Conservation (phyloP, 2,797 vertebrate genomes). For the Selene dorsalis region DNA sequence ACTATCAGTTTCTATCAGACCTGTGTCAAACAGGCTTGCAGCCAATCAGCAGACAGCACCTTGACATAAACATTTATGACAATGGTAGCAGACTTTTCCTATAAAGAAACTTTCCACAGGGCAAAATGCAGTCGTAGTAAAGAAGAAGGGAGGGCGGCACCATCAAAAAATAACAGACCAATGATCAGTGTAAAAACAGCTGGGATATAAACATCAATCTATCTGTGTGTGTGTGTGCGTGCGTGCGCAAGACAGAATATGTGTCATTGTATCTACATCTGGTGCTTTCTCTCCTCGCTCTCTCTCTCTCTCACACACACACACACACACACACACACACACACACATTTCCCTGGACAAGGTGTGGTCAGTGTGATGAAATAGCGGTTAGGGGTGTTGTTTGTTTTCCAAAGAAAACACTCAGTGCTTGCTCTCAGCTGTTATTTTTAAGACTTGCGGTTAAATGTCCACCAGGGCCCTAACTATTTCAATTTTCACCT, state of each 20-base stretch:
- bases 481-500: constrained; percentile 76
- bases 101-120: constrained; percentile 6
- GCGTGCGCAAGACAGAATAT: neutral
- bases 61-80: neutral
- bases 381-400: constrained; percentile 63
- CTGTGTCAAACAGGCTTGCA: neutral
- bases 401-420: constrained; percentile 84
- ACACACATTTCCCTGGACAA: constrained; percentile 60
- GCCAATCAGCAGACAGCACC: neutral
- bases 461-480: constrained; percentile 62
- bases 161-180: constrained; percentile 31
- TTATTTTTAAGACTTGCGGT: constrained; percentile 80
- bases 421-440: constrained; percentile 68
- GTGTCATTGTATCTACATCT: constrained; percentile 33
- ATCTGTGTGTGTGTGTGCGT: constrained; percentile 12
- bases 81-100: neutral
- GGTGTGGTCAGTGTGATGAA: constrained; percentile 69
- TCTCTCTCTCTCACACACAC: constrained; percentile 40
- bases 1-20: neutral
- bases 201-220: constrained; percentile 25
- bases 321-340: constrained; percentile 26
- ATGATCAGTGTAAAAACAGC: constrained; percentile 43
- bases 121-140: constrained; percentile 17
- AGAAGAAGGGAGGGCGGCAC: constrained; percentile 26
- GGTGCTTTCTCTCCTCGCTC: neutral